A percentile compares a stretch with the other conserved stretches of the same genome.
phyloP scores from a whole-genome alignment of 1,140 invertebrate genomes.

The Pteromalus puparum region DNA sequence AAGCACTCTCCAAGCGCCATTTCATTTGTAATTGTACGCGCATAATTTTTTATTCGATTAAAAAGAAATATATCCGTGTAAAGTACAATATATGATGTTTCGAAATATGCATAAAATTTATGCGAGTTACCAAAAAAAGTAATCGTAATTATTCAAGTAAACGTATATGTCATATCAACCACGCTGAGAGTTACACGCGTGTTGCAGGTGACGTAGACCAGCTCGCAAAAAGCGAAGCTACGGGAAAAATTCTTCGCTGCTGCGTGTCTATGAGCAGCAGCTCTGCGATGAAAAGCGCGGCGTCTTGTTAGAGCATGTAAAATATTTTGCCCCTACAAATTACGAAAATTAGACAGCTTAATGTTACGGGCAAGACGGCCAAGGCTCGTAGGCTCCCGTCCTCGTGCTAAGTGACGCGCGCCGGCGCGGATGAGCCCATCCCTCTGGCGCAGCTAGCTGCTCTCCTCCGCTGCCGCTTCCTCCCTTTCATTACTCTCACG shows the following conservation, averaged over 20 bases:
- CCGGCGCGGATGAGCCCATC: not conserved
- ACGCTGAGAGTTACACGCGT: too few species aligned
- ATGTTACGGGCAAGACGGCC: slow-evolving; percentile 52
- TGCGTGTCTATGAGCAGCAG: not conserved
- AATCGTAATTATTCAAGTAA: too few species aligned
- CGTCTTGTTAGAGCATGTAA: slow-evolving; percentile 60
- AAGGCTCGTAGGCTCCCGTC: not conserved
- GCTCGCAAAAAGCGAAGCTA: not conserved
- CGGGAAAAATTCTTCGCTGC: slow-evolving; percentile 25
- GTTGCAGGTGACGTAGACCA: not conserved
- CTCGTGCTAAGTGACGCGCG: slow-evolving; percentile 16
- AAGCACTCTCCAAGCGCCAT: too few species aligned
- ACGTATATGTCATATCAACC: too few species aligned
- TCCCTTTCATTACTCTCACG: slow-evolving; percentile 2
- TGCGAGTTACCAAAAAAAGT: too few species aligned
- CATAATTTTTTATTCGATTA: too few species aligned
- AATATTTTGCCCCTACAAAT: slow-evolving; percentile 65
- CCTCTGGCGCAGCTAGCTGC: not conserved
- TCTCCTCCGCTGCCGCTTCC: not conserved
- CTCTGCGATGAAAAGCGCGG: slow-evolving; percentile 53
- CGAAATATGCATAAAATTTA: too few species aligned
- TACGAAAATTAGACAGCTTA: slow-evolving; percentile 67
- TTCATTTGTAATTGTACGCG: too few species aligned
- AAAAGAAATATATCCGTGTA: too few species aligned
- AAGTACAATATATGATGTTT: too few species aligned